Base-by-base conservation (phyloP, 1,140 invertebrate genomes). In the Phortica variegata region DNA sequence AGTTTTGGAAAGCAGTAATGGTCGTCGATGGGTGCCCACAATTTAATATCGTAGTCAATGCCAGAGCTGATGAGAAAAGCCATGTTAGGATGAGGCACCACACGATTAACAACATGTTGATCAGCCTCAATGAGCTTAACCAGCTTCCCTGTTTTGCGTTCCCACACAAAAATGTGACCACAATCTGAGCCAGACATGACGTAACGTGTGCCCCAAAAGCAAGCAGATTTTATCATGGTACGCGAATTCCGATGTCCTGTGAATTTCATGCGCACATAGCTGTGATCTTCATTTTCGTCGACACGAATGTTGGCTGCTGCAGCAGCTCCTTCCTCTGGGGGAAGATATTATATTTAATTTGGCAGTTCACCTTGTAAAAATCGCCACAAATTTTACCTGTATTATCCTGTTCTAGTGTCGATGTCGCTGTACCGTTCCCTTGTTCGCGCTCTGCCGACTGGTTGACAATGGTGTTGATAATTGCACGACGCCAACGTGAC, bases 161-260 rank as follows among this genome's bases (percentile, higher is more conserved):
- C 78, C 86, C 86, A 88, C 2, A 86, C 73, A 50, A 88, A 90
- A 9, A 90, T 83, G 60, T 89, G 87, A 1, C 88, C 91, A 75
- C 91, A 94, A 71, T 94, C 91, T 10, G 89, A 91, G 2, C 91
- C 91, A 15, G 88, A 90, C 81, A 92, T 86, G 2, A 93, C 84
- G 76, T 84, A 90, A 58, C 87, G 78, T 56, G 89, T 80, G 34
- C 91, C 91, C 89, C 90, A 95, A 73, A 94, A 95, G 48, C 86
- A 88, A 1, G 90, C 88, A 76, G 93, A 89, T 78, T 94, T 94
- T 40, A 95, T 93, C 89, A 89, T 88, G 18, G 88, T 90, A 71
- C 88, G 84, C 5, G 90, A 85, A 78, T 93, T 93, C 43, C 91
- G 81, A 76, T 94, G 91, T 12, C 91, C 91, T 42, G 79, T 84